Conservation (phyloP, 2,797 vertebrate genomes). For the Poliocrania exsul region DNA sequence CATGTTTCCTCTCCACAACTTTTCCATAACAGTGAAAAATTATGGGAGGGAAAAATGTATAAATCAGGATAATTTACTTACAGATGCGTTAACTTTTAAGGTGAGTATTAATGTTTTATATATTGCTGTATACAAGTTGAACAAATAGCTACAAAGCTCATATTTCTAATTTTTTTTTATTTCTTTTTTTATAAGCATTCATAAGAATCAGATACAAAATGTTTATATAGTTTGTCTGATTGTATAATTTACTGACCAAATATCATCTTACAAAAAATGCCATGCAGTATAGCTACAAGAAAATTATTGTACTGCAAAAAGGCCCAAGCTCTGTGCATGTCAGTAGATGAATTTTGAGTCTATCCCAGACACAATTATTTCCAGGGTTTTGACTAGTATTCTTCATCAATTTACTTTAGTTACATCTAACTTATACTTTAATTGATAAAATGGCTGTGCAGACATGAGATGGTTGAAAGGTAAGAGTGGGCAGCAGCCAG, state of each 20-base stretch:
- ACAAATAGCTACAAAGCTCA: not conserved
- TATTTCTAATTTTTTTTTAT: not conserved
- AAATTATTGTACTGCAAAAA: not conserved
- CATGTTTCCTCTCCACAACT: too few species aligned
- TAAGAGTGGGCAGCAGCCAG: not conserved
- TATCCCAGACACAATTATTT: not conserved
- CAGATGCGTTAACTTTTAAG: not conserved
- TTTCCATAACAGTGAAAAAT: not conserved
- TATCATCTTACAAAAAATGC: not conserved
- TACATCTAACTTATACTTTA: not conserved
- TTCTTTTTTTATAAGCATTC: not conserved
- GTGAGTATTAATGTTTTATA: not conserved
- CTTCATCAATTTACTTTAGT: not conserved
- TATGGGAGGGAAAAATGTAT: not conserved
- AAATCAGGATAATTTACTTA: not conserved
- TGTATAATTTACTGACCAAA: not conserved
- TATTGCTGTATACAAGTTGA: not conserved
- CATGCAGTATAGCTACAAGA: not conserved
- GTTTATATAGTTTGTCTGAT: not conserved
- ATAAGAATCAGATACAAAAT: not conserved
- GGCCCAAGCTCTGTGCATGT: not conserved
- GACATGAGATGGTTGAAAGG: not conserved
- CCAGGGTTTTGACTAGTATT: not conserved
- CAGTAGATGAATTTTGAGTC: not conserved
- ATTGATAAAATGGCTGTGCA: not conserved